Evolutionary conservation across 1,140 invertebrate species (phyloP).

Genomic region (Neodiprion fabricii): DNA sequence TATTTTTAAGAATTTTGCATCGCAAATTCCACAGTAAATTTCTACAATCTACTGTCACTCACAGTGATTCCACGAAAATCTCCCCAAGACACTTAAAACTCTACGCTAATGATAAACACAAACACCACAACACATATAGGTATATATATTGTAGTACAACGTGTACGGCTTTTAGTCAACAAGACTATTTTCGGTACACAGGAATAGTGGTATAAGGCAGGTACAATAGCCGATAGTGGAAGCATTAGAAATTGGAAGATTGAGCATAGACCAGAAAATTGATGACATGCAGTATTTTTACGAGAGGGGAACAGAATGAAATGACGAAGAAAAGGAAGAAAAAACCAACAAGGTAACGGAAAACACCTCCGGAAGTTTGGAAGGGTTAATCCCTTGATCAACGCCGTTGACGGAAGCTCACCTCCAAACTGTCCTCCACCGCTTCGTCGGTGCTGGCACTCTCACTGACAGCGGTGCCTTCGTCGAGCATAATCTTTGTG

Average conservation of each 20-base stretch:
- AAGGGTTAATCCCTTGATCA: constrained; percentile 2
- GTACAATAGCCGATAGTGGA: too few relatives aligned
- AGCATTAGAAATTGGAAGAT: neutral
- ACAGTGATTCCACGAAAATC: too few relatives aligned
- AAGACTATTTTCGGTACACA: too few relatives aligned
- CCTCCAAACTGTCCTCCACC: constrained; percentile 32
- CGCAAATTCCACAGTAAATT: neutral
- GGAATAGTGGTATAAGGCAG: too few relatives aligned
- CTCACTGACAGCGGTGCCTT: constrained; percentile 67
- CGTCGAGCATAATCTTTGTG: constrained; percentile 67
- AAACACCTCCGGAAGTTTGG: neutral
- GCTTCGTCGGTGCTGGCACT: constrained; percentile 65
- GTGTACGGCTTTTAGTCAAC: too few relatives aligned
- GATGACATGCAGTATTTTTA: neutral
- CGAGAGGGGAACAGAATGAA: neutral
- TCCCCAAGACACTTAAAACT: too few relatives aligned
- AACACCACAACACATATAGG: too few relatives aligned
- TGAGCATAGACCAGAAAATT: neutral
- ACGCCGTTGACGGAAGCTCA: constrained; percentile 25
- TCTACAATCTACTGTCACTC: too few relatives aligned
- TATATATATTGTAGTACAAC: too few relatives aligned
- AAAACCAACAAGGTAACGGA: too few relatives aligned
- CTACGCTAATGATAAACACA: too few relatives aligned
- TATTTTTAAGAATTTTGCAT: neutral
- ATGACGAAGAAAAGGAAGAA: too few relatives aligned